Evolutionary conservation across 2,888 invertebrate species (phyloP).

Genomic region (Acrobasis suavella): DNA sequence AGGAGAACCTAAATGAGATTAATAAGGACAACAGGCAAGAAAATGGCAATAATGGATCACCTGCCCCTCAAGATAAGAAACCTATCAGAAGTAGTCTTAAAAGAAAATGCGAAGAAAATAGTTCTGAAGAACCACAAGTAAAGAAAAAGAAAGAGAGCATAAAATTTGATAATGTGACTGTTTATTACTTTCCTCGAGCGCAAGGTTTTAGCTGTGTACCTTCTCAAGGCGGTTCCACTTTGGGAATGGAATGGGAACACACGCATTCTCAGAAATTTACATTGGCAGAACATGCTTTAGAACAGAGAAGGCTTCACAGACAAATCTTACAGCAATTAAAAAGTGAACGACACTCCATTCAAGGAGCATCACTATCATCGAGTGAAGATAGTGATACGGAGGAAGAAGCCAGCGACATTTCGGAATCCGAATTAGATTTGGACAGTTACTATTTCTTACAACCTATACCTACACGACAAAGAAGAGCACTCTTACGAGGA

Average conservation of each 20-base stretch:
- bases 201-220: constrained; percentile 97
- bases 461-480: constrained; percentile 95
- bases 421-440: constrained; percentile 92
- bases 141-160: constrained; percentile 91
- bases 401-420: constrained; percentile 90
- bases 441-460: constrained; percentile 95
- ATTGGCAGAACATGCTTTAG: constrained; percentile 93
- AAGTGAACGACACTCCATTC: constrained; percentile 84
- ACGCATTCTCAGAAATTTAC: constrained; percentile 89
- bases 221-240: constrained; percentile 93
- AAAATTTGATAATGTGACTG: constrained; percentile 95
- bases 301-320: constrained; percentile 93
- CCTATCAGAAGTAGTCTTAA: constrained; percentile 85
- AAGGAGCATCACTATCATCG: constrained; percentile 84
- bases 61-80: constrained; percentile 42
- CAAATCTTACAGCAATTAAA: constrained; percentile 89
- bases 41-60: constrained; percentile 37
- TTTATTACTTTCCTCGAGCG: constrained; percentile 96
- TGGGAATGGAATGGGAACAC: constrained; percentile 94
- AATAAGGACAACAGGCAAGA: constrained; percentile 36
- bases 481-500: constrained; percentile 93
- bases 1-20: constrained; percentile 34
- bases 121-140: constrained; percentile 67
- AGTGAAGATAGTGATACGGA: constrained; percentile 93
- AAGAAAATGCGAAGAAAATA: constrained; percentile 76